These are phyloP conservation scores for Cassiopea andromeda DNA, from an alignment of 30 jellyfish, hydroid and myxozoan genomes.

Conservation along the genomic window DNA sequence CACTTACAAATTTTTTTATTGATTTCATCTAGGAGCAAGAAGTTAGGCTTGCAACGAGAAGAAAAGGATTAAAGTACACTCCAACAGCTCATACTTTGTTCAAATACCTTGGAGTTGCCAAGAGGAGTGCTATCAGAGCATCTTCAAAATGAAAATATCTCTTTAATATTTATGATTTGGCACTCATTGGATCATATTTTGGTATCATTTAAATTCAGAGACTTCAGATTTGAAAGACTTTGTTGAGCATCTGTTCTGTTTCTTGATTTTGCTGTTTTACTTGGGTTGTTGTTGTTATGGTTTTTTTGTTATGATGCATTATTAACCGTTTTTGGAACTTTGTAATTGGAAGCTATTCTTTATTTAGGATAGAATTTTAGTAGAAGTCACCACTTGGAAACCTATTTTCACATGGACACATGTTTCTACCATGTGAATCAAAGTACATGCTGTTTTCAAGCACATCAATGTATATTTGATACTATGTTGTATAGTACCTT, in stretches of 20 bases:
- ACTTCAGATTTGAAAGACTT: slow-evolving; percentile 17
- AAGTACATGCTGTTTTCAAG: not conserved
- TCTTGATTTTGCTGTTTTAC: slow-evolving; percentile 8
- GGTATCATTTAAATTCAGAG: slow-evolving; percentile 19
- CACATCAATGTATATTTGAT: not conserved
- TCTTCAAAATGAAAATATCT: slow-evolving; percentile 38
- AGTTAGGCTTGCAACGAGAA: slow-evolving; percentile 28
- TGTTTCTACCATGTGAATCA: not conserved
- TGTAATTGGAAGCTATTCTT: not conserved
- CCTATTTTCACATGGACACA: not conserved
- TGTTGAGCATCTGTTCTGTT: not conserved
- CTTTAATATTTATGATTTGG: slow-evolving; percentile 30
- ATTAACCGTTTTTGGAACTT: not conserved
- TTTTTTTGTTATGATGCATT: not conserved
- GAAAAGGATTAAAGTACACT: slow-evolving; percentile 37
- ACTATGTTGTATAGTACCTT: not conserved
- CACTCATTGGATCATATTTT: slow-evolving; percentile 37
- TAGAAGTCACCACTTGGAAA: not conserved
- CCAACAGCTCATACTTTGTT: slow-evolving; percentile 62
- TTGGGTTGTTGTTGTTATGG: not conserved
- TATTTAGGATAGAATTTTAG: not conserved
- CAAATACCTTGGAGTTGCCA: slow-evolving; percentile 50
- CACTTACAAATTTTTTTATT: not conserved
- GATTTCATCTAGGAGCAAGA: slow-evolving; percentile 43
- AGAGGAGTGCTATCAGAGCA: slow-evolving; percentile 58